Evolutionary conservation across 2,797 vertebrate genomes (phyloP), one percentile per base, ranked within the genome.

Genomic region (Tarsius wallacei): DNA sequence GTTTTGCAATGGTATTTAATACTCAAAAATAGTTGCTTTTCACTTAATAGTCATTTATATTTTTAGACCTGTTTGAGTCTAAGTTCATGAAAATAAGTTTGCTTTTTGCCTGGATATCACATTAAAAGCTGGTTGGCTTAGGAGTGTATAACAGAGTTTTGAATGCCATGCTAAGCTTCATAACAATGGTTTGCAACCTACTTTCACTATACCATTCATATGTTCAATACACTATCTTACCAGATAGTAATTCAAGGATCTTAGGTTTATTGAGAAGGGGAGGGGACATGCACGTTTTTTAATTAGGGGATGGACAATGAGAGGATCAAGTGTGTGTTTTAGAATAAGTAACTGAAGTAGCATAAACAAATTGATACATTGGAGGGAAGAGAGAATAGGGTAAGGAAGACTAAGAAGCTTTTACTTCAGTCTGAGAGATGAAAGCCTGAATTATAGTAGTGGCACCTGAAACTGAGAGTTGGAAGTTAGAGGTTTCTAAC

Each of bases 51-150:
- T 84, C 47, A 80, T 73, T 80, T 85, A n/a, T 68, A 22, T 68
- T 90, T 87, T 92, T 87, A 57, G 87, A 78, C 61, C 55, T 80
- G 5, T 87, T 73, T 53, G 42, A 82, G 15, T 82, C 26, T 81
- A 70, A 83, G n/a, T 76, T 47, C 88, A 13, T 57, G 70, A 77
- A 31, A 71, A 55, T 71, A 91, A 80, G 17, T 96, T 93, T 93
- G 24, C 15, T 91, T 71, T 94, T 64, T 95, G 42, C 74, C 53
- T 76, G 59, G 86, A 86, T 81, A 70, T 93, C 59, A 70, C 19
- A 19, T 47, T 74, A 7, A 81, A 89, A 86, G 86, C 36, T 55
- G 73, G n/a, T 74, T 51, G n/a, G 59, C 4, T 81, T 80, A 87
- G n/a, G 59, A 68, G 74, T 87, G 42, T 47, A n/a, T 33, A 73